Conservation (phyloP, 64 coral and sea anemone genomes). For the Hydrozoanthus tunicans region DNA sequence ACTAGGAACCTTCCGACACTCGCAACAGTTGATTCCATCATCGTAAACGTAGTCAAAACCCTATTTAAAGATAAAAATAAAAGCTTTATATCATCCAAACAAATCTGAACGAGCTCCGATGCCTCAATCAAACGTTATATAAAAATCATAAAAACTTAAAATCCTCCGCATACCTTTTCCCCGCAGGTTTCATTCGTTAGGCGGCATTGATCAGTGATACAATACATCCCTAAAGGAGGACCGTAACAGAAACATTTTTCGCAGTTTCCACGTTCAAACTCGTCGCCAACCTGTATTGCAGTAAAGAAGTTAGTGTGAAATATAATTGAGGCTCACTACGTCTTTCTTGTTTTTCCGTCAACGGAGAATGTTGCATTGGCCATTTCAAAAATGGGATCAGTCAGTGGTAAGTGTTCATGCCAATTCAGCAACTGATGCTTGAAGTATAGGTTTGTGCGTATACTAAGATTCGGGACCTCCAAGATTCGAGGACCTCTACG, state of each 20-base stretch:
- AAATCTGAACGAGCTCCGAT: no score
- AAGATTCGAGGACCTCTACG: no score
- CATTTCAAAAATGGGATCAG: no score
- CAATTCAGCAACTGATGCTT: no score
- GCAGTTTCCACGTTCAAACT: conserved; percentile 53
- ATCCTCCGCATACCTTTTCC: conserved; percentile 39
- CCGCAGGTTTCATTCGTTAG: conserved; percentile 59
- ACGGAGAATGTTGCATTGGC: no score
- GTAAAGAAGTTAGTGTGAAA: no score
- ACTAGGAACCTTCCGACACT: conserved; percentile 54
- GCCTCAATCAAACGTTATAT: background rate
- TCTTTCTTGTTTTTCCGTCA: no score
- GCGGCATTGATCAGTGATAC: conserved; percentile 53
- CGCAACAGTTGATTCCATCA: conserved; percentile 58
- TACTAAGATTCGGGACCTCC: no score
- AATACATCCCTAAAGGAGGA: conserved; percentile 32
- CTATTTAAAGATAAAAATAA: conserved; percentile 12
- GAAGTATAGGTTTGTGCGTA: no score
- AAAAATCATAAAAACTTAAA: background rate
- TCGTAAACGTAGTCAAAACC: conserved; percentile 64
- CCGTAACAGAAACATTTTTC: conserved; percentile 68
- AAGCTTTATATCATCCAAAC: background rate
- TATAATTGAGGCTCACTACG: no score
- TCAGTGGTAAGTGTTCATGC: no score
- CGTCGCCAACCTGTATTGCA: conserved; percentile 56